phyloP scores from a whole-genome alignment of 2,113 vertebrate genomes.

The Prietella phreatophila region DNA sequence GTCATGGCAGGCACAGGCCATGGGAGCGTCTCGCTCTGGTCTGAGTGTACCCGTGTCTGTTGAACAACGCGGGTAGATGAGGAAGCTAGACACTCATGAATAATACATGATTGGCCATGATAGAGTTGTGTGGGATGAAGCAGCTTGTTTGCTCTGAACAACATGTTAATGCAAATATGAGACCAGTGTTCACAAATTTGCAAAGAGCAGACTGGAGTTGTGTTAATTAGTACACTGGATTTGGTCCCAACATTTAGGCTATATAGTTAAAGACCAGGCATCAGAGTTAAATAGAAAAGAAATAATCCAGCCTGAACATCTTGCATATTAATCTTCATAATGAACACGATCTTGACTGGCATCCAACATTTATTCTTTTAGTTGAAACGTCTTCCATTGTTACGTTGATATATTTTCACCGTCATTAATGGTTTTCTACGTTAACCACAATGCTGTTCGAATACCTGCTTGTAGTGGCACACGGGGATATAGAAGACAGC shows the following conservation, averaged over 20 bases:
- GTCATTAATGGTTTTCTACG: not conserved
- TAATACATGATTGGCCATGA: conserved; percentile 67
- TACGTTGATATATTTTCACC: not conserved
- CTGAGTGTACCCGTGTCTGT: conserved; percentile 46
- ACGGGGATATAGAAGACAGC: not conserved
- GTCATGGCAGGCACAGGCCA: conserved; percentile 50
- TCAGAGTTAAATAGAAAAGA: not conserved
- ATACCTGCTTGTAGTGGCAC: not conserved
- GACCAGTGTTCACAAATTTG: not conserved
- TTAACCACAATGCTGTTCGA: not conserved
- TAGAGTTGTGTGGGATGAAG: not conserved
- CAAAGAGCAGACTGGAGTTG: not conserved
- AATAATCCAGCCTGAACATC: not conserved
- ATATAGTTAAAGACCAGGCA: not conserved
- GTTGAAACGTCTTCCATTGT: not conserved
- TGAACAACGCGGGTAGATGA: conserved; percentile 47
- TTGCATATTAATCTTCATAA: not conserved
- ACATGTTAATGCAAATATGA: not conserved
- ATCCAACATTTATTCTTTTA: not conserved
- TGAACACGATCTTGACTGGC: not conserved
- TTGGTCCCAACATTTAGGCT: not conserved
- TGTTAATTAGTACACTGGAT: conserved; percentile 1
- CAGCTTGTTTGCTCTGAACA: conserved; percentile 3
- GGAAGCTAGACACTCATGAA: conserved; percentile 67
- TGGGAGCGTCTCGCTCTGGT: conserved; percentile 48